Evolutionary conservation across 2,888 invertebrate species (phyloP).

Genomic region (Himalopsyche kuldschensis): DNA sequence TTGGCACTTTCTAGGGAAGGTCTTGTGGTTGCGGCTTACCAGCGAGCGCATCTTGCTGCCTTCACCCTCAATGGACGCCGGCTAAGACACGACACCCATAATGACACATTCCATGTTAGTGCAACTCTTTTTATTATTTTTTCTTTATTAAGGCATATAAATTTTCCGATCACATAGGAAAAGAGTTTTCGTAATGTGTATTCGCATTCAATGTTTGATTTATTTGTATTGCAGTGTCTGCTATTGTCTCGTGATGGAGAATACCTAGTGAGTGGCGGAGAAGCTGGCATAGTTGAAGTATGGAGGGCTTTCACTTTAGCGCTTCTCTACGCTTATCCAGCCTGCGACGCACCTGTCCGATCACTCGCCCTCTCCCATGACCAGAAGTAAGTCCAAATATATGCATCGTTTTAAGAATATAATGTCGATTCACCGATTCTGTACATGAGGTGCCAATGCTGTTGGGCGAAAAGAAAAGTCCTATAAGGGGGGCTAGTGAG

Average conservation of each 20-base stretch:
- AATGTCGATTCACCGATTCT: not conserved
- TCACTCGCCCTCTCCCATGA: constrained; percentile 96
- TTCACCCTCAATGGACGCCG: constrained; percentile 93
- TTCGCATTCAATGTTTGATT: not conserved
- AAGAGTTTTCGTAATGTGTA: not conserved
- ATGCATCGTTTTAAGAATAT: not conserved
- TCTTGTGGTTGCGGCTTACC: constrained; percentile 91
- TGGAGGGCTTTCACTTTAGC: constrained; percentile 98
- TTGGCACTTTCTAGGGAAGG: constrained; percentile 96
- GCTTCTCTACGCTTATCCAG: constrained; percentile 96
- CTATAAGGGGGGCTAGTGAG: too few relatives aligned
- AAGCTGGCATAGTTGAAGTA: constrained; percentile 96
- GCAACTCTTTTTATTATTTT: not conserved
- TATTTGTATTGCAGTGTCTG: constrained; percentile 68
- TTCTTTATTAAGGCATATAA: not conserved
- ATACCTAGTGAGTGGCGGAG: constrained; percentile 97
- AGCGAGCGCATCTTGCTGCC: constrained; percentile 88
- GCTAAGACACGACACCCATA: constrained; percentile 86
- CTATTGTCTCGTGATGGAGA: constrained; percentile 96
- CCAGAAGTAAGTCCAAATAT: constrained; percentile 78
- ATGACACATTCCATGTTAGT: constrained; percentile 89
- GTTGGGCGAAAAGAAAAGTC: too few relatives aligned
- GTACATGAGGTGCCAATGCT: not conserved
- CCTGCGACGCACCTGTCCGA: constrained; percentile 92
- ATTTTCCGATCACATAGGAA: too few relatives aligned